phyloP scores from a whole-genome alignment of 2,888 invertebrate species.

The Melipona beecheii region DNA sequence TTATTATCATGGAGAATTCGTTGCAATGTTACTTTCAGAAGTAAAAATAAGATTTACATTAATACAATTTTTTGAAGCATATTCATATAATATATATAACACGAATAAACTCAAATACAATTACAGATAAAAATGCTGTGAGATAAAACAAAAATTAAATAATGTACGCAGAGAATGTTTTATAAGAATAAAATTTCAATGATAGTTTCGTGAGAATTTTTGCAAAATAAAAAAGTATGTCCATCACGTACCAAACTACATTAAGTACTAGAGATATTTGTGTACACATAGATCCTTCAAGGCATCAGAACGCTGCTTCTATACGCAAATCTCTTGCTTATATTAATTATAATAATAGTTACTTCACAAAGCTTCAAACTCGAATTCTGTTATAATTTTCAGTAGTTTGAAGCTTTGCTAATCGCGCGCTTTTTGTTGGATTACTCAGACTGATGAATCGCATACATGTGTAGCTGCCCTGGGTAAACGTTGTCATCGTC shows the following conservation, averaged over 20 bases:
- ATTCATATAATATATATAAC: background rate
- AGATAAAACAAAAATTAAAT: background rate
- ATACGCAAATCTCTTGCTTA: constrained; percentile 61
- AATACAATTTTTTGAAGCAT: background rate
- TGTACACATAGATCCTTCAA: constrained; percentile 60
- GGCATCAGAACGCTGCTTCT: constrained; percentile 67
- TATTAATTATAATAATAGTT: constrained; percentile 44
- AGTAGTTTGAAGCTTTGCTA: constrained; percentile 73
- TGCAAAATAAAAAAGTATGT: constrained; percentile 57
- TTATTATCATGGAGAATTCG: constrained; percentile 11
- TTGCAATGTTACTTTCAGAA: background rate
- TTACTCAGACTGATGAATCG: constrained; percentile 83
- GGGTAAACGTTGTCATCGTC: constrained; percentile 92
- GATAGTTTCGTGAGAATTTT: constrained; percentile 43
- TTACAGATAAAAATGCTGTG: background rate
- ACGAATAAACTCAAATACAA: background rate
- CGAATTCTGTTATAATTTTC: constrained; percentile 31
- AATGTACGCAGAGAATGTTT: background rate
- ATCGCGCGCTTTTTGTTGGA: constrained; percentile 76
- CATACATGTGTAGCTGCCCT: constrained; percentile 96
- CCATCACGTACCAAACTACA: constrained; percentile 45
- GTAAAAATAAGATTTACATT: background rate
- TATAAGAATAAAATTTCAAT: background rate
- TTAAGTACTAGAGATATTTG: constrained; percentile 41
- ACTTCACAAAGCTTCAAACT: constrained; percentile 64